Evolutionary conservation across 2,888 invertebrate species (phyloP).

Genomic region (Microctonus hyperodae): DNA sequence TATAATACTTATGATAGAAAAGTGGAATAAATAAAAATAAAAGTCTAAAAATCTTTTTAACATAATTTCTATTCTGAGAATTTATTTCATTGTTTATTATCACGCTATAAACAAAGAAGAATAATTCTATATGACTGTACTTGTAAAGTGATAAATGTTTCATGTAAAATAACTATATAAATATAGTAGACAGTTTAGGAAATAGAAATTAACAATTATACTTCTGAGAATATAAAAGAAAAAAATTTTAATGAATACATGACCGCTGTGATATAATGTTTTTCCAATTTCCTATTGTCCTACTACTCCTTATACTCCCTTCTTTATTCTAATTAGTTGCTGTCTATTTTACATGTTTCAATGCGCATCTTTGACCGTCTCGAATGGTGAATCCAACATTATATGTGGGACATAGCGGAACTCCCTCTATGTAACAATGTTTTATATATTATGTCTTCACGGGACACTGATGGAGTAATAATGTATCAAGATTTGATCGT

Average conservation of each 20-base stretch:
- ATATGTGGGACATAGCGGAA: slow-evolving; percentile 61
- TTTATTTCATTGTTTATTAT: not conserved
- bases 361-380: slow-evolving; percentile 29
- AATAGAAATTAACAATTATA: not conserved
- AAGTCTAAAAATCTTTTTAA: not conserved
- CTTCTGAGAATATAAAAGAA: not conserved
- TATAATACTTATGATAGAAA: not conserved
- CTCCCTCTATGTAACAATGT: slow-evolving; percentile 43
- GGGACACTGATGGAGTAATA: slow-evolving; percentile 6
- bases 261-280: too few relatives aligned
- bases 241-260: not conserved
- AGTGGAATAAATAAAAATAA: not conserved
- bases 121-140: not conserved
- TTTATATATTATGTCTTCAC: slow-evolving; percentile 24
- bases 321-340: not conserved
- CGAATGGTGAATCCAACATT: slow-evolving; percentile 45
- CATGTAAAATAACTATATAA: not conserved
- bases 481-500: slow-evolving; percentile 5
- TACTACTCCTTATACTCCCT: not conserved
- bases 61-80: not conserved
- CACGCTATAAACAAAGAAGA: slow-evolving; percentile 1
- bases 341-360: not conserved
- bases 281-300: not conserved
- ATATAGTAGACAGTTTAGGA: not conserved
- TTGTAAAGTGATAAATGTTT: not conserved